These are phyloP conservation scores for Anser cygnoides DNA, from an alignment of 2,113 vertebrate genomes.

Conservation along the genomic window DNA sequence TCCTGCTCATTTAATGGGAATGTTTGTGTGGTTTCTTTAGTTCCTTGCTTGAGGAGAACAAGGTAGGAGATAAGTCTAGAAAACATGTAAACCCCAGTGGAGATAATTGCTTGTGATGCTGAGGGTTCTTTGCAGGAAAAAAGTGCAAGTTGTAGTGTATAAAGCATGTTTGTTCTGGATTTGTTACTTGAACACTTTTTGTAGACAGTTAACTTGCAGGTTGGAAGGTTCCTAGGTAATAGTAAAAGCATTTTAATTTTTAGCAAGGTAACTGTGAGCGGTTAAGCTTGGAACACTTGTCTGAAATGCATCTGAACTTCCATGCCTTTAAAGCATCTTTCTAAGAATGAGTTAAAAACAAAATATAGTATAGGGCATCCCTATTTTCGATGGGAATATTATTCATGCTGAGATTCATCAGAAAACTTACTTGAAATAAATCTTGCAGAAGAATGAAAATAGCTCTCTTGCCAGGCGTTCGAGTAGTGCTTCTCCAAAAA, in stretches of 20 bases:
- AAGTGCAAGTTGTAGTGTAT: background rate
- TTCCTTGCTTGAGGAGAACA: background rate
- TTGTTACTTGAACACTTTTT: background rate
- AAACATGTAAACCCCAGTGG: background rate
- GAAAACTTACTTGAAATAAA: constrained; percentile 4
- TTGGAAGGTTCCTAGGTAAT: background rate
- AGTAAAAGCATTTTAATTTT: background rate
- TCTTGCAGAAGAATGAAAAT: constrained; percentile 45
- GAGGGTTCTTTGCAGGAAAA: background rate
- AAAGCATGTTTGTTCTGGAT: background rate
- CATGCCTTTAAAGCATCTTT: background rate
- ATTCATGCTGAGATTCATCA: constrained; percentile 2
- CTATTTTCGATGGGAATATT: constrained; percentile 23
- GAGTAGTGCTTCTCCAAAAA: constrained; percentile 1
- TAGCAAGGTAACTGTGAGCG: background rate
- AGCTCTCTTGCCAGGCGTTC: background rate
- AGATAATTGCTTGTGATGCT: background rate
- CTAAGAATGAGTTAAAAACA: background rate
- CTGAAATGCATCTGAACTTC: background rate
- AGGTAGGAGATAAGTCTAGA: background rate
- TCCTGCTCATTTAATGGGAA: background rate
- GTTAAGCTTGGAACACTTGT: background rate
- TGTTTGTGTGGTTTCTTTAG: background rate
- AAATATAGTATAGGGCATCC: background rate
- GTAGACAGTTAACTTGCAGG: background rate